These are phyloP conservation scores for Axis porcinus DNA, from an alignment of 2,113 vertebrate genomes.

Conservation along the genomic window DNA sequence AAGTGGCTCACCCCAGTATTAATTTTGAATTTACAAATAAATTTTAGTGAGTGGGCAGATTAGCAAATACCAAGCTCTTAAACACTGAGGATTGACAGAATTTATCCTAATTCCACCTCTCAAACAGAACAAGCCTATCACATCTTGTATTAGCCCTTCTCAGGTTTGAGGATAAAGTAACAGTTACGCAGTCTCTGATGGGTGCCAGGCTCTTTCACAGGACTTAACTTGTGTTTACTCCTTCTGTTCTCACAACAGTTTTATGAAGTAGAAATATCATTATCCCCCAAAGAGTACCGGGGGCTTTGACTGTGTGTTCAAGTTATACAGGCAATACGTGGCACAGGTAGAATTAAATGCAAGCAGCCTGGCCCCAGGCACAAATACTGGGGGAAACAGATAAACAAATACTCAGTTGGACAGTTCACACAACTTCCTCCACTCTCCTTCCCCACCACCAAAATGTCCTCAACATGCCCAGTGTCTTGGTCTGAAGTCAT, in stretches of 20 bases:
- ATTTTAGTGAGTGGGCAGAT: neutral
- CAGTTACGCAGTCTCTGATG: neutral
- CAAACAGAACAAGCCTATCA: neutral
- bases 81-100: neutral
- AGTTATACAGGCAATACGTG: neutral
- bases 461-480: neutral
- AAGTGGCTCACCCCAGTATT: neutral
- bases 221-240: neutral
- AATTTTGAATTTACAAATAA: neutral
- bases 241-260: neutral
- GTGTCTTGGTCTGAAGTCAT: neutral
- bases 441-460: rapidly evolving
- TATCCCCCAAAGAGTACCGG: neutral
- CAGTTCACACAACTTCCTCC: too few species aligned
- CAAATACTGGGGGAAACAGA: neutral
- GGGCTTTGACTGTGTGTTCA: neutral
- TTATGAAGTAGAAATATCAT: neutral
- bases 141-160: neutral
- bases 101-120: neutral
- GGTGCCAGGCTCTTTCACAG: neutral
- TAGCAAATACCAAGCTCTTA: neutral
- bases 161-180: neutral
- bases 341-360: neutral
- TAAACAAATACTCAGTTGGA: neutral
- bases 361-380: too few species aligned